These are phyloP conservation scores for Tetramorium alpestre DNA, from an alignment of 1,140 invertebrate species.

Conservation along the genomic window DNA sequence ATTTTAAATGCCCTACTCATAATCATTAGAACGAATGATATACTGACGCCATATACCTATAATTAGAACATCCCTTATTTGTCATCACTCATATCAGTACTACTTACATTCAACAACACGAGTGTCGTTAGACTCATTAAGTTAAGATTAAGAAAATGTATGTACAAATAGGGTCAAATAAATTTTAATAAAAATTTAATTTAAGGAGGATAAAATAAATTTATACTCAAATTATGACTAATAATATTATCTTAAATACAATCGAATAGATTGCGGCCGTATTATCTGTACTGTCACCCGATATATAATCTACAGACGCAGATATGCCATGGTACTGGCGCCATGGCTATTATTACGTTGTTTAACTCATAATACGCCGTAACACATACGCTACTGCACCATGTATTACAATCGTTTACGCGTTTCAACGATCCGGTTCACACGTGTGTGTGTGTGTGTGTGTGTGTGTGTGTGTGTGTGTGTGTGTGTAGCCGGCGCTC, in stretches of 20 bases:
- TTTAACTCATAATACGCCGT: slow-evolving; percentile 78
- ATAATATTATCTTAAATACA: not conserved
- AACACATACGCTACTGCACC: slow-evolving; percentile 71
- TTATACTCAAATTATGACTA: not conserved
- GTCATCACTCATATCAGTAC: not conserved
- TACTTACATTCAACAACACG: not conserved
- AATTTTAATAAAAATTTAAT: not conserved
- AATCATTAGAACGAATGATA: slow-evolving; percentile 3
- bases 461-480: too few species aligned
- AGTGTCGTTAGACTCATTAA: not conserved
- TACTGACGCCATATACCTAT: not conserved
- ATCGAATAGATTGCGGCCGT: not conserved
- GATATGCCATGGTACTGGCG: slow-evolving; percentile 77
- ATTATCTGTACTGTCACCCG: slow-evolving; percentile 63
- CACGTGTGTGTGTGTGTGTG: not conserved
- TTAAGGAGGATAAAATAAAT: not conserved
- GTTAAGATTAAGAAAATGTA: not conserved
- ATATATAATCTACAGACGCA: slow-evolving; percentile 64
- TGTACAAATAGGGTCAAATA: not conserved
- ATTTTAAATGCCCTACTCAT: not conserved
- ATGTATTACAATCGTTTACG: slow-evolving; percentile 72
- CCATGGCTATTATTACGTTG: slow-evolving; percentile 81
- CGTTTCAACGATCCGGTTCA: slow-evolving; percentile 61
- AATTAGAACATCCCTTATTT: slow-evolving; percentile 18
- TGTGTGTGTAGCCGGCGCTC: not conserved